phyloP scores from a whole-genome alignment of 2,113 vertebrate genomes.

The Mohoua ochrocephala region DNA sequence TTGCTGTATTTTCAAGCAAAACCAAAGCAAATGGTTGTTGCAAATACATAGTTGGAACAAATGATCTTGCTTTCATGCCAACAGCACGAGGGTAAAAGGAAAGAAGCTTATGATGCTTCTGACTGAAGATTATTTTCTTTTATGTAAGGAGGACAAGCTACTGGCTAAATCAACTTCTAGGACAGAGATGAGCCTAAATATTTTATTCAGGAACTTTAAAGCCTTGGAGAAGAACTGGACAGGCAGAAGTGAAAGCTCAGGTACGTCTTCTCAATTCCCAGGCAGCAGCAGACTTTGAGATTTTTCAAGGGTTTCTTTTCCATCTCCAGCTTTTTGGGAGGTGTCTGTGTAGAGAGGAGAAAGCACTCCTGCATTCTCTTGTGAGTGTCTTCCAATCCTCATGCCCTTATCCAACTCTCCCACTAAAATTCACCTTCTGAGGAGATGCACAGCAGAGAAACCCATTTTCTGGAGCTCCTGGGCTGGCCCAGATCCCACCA shows the following conservation, averaged over 20 bases:
- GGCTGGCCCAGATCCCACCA: background rate
- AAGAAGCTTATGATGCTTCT: background rate
- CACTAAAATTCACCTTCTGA: background rate
- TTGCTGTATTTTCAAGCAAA: background rate
- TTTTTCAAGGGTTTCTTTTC: background rate
- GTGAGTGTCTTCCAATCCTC: background rate
- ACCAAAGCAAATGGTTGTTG: background rate
- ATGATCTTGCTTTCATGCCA: background rate
- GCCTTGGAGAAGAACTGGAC: background rate
- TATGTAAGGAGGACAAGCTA: background rate
- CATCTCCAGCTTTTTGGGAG: background rate
- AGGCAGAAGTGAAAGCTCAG: background rate
- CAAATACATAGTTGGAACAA: background rate
- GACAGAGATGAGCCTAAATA: background rate
- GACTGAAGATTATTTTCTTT: background rate
- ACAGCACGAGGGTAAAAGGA: background rate
- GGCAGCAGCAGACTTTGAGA: background rate
- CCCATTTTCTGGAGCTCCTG: background rate
- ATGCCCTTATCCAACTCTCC: background rate
- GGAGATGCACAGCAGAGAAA: background rate
- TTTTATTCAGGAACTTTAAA: background rate
- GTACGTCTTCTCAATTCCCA: background rate
- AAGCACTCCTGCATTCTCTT: background rate
- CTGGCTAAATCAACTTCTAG: background rate
- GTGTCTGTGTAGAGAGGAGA: background rate